Evolutionary conservation across 2,888 invertebrate genomes (phyloP), one percentile per base, ranked within the genome.

Genomic region (Sinopyrophorus schimmeli): DNA sequence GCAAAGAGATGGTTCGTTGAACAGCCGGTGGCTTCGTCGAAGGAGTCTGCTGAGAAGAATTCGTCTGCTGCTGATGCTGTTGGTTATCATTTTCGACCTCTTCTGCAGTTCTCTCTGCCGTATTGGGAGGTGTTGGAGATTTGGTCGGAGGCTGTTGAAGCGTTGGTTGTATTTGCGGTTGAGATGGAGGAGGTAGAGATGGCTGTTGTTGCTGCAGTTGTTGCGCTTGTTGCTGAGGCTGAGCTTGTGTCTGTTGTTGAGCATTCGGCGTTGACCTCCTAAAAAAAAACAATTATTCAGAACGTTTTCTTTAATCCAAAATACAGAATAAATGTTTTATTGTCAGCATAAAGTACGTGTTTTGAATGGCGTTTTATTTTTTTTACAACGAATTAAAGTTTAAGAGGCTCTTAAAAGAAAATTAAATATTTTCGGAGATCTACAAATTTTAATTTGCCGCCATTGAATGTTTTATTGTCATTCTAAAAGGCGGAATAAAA

Each of bases 181-280:
- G 58, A 47, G 32, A 56, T 46, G 54, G 30, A 34, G 32, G 46
- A 42, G 42, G 61, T 47, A 56, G 57, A 21, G 40, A 55, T 30
- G 38, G 58, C 48, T 74, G 76, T 9, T 76, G 76, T 40, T 69
- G 73, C 18, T 70, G 64, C 48, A 72, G 73, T 21, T 72, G 70
- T 10, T 71, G 73, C 35, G 47, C 54, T 11, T 69, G 71, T 16
- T 50, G 53, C 17, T 49, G 41, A 23, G 48, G 40, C 26, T 40
- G 41, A 26, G 47, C 40, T 12, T 47, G 46, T 27, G 32, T 47
- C 27, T 57, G 57, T 28, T 59, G 62, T 47, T 62, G 63, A 12
- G 63, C 61, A 16, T 62, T 55, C 15, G 68, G 60, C 15, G 64
- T 62, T 20, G 67, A 54, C 35, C 66, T 58, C 67, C 68, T 70